These are phyloP conservation scores for Hepsetus odoe DNA, from an alignment of 2,113 vertebrate genomes.

Conservation along the genomic window DNA sequence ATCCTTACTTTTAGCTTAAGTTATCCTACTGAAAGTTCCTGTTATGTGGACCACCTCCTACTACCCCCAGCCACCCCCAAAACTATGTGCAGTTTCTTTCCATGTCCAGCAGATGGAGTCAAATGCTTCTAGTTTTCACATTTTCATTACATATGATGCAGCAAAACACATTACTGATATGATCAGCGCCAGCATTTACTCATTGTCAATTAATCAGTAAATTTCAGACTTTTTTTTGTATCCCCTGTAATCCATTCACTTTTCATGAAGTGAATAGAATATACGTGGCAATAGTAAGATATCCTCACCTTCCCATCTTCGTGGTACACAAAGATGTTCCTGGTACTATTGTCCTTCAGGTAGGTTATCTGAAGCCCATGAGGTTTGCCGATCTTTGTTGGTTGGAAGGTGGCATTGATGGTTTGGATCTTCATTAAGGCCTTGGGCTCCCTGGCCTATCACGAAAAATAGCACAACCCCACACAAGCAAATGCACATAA, in stretches of 20 bases:
- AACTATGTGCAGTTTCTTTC: slow-evolving; percentile 1
- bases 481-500: neutral
- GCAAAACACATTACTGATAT: neutral
- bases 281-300: too few relatives aligned
- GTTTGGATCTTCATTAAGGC: slow-evolving; percentile 90
- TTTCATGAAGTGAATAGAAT: too few relatives aligned
- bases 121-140: neutral
- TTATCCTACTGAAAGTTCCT: too few relatives aligned
- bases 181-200: too few relatives aligned
- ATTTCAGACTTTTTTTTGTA: too few relatives aligned
- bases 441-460: slow-evolving; percentile 94
- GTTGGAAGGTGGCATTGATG: slow-evolving; percentile 93
- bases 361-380: slow-evolving; percentile 94
- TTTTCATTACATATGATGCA: neutral
- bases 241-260: too few relatives aligned
- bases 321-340: slow-evolving; percentile 95
- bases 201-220: too few relatives aligned
- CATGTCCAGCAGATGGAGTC: slow-evolving; percentile 21
- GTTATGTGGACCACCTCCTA: too few relatives aligned
- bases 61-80: too few relatives aligned
- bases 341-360: slow-evolving; percentile 94
- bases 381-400: slow-evolving; percentile 86
- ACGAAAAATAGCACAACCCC: neutral
- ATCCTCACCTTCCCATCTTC: slow-evolving; percentile 91
- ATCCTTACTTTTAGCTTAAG: too few relatives aligned